Evolutionary conservation across 2,113 vertebrate genomes (phyloP), one percentile per base, ranked within the genome.

Genomic region (Ochotona curzoniae): DNA sequence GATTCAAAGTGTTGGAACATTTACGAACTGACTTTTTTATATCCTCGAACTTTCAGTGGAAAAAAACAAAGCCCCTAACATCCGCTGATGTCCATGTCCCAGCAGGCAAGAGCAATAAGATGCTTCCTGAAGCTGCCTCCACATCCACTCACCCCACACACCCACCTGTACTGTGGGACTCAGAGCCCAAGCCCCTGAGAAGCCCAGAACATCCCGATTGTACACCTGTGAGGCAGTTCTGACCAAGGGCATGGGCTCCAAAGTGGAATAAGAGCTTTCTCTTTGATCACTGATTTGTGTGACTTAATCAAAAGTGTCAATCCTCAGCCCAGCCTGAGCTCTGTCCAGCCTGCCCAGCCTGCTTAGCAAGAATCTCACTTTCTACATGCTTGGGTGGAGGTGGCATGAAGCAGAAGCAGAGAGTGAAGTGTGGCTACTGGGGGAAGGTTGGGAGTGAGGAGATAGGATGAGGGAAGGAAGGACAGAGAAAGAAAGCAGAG

Each of bases 81-180:
- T 3, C 9, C 23, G 47, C 4, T 25, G 3, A 14, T 7, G 25
- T n/a, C 18, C 21, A 28, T 23, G 0, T 4, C 2, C 8, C 73
- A 38, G 12, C 0, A 2, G 14, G 30, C 2, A 14, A 0, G 54
- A 0, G 35, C 5, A 5, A 12, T 6, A 66, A 63, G 18, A 35
- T 1, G 2, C 17, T n/a, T 67, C n/a, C 47, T 1, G 13, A 44
- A 11, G 66, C 21, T 2, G 1, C 25, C 6, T 57, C 15, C 13
- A 69, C 11, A 26, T 11, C 32, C 17, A 1, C 32, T 12, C 44
- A 9, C 28, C 3, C 1, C 7, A 11, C 4, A 30, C 21, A 1
- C n/a, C 0, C 2, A 12, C 1, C 4, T 1, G 2, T 0, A 7
- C n/a, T 4, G 7, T 13, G 15, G n/a, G 18, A 7, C 1, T 2